Conservation (phyloP, 2,797 vertebrate species). For the Ficedula albicollis region DNA sequence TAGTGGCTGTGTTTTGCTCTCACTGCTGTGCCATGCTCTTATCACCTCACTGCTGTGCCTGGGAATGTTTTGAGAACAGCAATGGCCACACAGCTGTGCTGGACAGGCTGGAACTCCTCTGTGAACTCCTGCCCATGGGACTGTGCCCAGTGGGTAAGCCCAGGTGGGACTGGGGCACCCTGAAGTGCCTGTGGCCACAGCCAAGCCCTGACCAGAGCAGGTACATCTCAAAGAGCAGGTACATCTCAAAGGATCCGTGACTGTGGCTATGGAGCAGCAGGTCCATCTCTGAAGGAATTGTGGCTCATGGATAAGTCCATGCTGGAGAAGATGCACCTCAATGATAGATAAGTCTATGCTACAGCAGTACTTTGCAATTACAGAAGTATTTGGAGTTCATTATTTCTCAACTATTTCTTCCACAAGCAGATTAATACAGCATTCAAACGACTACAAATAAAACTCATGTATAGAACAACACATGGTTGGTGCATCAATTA, state of each 20-base stretch:
- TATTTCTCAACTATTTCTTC: neutral
- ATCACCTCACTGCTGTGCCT: neutral
- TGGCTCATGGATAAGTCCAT: neutral
- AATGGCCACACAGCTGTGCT: neutral
- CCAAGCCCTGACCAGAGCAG: no score
- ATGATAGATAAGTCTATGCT: accelerated
- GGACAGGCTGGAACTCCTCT: neutral
- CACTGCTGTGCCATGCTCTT: neutral
- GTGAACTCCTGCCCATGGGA: neutral
- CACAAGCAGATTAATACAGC: neutral
- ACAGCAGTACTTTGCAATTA: neutral
- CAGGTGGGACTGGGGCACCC: neutral
- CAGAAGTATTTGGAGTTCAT: neutral
- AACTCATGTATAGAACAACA: neutral
- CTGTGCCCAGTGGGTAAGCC: neutral
- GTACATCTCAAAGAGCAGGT: neutral
- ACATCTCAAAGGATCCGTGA: accelerated
- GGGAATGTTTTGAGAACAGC: neutral
- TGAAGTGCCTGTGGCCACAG: neutral
- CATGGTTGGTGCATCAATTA: neutral
- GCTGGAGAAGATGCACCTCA: neutral
- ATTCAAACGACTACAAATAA: neutral
- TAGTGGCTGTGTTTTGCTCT: neutral
- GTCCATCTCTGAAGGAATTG: neutral
- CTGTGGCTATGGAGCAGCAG: neutral